Percentiles rank a stretch among this genome's conserved stretches.
Evolutionary conservation across 2,888 invertebrate species (phyloP).

Genomic region (Acronicta psi): DNA sequence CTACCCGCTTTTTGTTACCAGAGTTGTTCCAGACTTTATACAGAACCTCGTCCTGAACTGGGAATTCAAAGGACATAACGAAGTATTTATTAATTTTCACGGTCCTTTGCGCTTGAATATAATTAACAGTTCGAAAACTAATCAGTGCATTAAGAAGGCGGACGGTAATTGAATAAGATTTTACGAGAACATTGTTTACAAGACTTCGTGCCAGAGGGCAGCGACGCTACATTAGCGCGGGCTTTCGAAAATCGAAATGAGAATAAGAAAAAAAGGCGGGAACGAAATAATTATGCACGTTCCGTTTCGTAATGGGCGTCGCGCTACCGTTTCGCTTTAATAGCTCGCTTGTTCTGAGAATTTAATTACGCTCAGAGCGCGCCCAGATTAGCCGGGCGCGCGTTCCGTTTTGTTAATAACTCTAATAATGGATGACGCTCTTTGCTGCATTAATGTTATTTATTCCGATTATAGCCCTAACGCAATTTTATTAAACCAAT

Average conservation of each 20-base stretch:
- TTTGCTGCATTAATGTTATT: constrained; percentile 68
- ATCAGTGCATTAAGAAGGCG: constrained; percentile 76
- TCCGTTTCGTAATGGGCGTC: constrained; percentile 87
- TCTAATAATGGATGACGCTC: constrained; percentile 85
- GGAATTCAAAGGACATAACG: constrained; percentile 28
- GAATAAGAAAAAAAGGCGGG: constrained; percentile 84
- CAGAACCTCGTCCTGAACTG: constrained; percentile 26
- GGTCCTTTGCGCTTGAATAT: constrained; percentile 53
- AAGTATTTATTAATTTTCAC: constrained; percentile 54
- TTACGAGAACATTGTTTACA: constrained; percentile 88
- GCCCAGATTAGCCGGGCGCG: constrained; percentile 84
- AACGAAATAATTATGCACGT: constrained; percentile 89
- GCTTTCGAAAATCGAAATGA: constrained; percentile 84
- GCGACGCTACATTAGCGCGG: constrained; percentile 84
- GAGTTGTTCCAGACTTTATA: constrained; percentile 29
- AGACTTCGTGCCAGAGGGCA: constrained; percentile 81
- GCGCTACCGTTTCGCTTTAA: constrained; percentile 88
- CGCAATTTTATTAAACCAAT: constrained; percentile 63
- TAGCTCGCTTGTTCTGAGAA: constrained; percentile 88
- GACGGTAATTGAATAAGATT: constrained; percentile 83
- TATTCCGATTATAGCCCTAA: constrained; percentile 63
- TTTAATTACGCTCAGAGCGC: constrained; percentile 84
- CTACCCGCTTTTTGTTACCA: constrained; percentile 64
- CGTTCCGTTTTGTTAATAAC: constrained; percentile 87
- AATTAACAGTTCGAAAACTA: constrained; percentile 77